Evolutionary conservation across 2,888 invertebrate species (phyloP), one percentile per base, ranked within the genome.

Genomic region (Druceiella hillmani): DNA sequence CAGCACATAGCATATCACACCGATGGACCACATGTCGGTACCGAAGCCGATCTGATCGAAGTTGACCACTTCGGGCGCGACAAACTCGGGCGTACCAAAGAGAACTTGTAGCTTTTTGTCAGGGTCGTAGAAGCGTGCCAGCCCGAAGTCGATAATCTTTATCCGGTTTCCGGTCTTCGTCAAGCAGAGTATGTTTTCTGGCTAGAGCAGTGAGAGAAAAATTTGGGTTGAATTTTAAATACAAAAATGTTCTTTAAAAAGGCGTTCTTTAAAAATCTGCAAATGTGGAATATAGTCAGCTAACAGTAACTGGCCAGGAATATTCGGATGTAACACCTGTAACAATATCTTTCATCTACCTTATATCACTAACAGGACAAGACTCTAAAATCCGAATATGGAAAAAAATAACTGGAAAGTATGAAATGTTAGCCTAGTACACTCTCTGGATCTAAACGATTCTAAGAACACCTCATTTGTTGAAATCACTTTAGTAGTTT

Each of bases 21-120:
- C 98, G 14, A 99, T 85, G 36, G 93, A 93, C 98, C 97, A 98
- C 94, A 98, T 95, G 58, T 99, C 99, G 0, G 98, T 95, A 5
- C 88, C 87, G 57, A 86, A 94, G 38, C 90, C 88, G 54, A 99
- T 93, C 56, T 87, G 87, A 60, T 99, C 98, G 64, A 97, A 99
- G 73, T 97, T 98, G 25, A 99, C 93, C 15, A 98, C 94, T 76
- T 99, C 98, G 1, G 98, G 98, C 0, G 97, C 95, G 33, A 97
- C 95, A 60, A 99, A 99, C 69, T 99, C 99, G 0, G 98, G 98
- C 1, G 99, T 99, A 1, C 98, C 99, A 58, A 95, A 97, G 35
- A 97, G 69, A 3, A 97, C 92, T 64, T 91, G 89, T 35, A 95
- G 70, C 56, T 93, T 92, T 73, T 91, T 92, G 56, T 83, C 81